Conservation (phyloP, 2,888 invertebrate species). For the Meteorus colon region DNA sequence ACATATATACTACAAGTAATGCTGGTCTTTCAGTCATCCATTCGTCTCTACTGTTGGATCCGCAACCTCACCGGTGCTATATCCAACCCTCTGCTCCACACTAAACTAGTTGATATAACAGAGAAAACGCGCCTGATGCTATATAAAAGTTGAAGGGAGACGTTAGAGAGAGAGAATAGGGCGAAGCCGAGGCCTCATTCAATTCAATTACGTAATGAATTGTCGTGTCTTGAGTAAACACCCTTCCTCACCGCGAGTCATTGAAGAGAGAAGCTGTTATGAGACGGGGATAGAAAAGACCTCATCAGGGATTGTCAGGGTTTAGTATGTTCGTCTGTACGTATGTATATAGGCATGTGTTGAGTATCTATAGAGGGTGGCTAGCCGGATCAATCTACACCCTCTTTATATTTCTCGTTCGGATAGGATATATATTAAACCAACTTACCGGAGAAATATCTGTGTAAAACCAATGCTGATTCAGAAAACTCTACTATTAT, state of each 20-base stretch:
- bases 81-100: conserved; percentile 2
- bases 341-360: not conserved
- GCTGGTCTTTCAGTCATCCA: conserved; percentile 5
- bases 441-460: too few species aligned
- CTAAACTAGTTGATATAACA: conserved; percentile 12
- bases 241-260: conserved; percentile 68
- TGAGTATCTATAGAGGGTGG: not conserved
- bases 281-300: conserved; percentile 22
- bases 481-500: too few species aligned
- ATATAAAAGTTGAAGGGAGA: conserved; percentile 24
- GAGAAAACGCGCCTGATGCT: conserved; percentile 17
- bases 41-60: conserved; percentile 16
- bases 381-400: conserved; percentile 27
- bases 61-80: conserved; percentile 20
- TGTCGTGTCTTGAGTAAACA: conserved; percentile 74
- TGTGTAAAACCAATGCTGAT: too few species aligned
- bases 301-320: not conserved
- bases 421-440: not conserved
- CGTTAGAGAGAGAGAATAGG: conserved; percentile 29
- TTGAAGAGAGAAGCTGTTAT: conserved; percentile 41
- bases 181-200: conserved; percentile 66
- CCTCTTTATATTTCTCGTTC: conserved; percentile 1
- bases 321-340: not conserved
- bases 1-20: not conserved
- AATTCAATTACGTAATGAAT: conserved; percentile 74